Conservation (phyloP, 2,113 vertebrate genomes). For the Haemorhous mexicanus region DNA sequence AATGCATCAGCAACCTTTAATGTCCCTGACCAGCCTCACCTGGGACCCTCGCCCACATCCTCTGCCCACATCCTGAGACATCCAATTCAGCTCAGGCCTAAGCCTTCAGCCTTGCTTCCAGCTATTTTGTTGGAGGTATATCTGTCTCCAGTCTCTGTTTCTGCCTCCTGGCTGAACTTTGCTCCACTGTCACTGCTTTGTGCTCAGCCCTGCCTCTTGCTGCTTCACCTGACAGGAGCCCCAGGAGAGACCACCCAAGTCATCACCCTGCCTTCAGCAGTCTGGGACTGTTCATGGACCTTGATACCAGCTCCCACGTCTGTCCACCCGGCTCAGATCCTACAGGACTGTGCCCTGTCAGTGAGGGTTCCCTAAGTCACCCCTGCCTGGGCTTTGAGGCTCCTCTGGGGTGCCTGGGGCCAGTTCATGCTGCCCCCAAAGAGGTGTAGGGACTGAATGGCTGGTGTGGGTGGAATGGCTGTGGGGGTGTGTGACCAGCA, state of each 20-base stretch:
- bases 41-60: not conserved
- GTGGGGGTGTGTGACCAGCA: not conserved
- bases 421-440: not conserved
- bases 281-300: not conserved
- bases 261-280: not conserved
- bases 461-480: not conserved
- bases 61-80: rapidly evolving
- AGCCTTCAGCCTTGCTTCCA: not conserved
- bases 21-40: not conserved
- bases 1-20: not conserved
- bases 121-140: not conserved
- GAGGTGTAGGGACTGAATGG: not conserved
- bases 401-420: not conserved
- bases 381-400: not conserved
- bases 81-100: not conserved
- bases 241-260: not conserved
- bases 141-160: not conserved
- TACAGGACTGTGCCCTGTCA: not conserved
- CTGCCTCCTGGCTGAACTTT: not conserved
- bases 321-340: not conserved
- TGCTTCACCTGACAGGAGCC: not conserved
- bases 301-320: rapidly evolving
- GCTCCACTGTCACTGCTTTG: not conserved
- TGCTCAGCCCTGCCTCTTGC: not conserved
- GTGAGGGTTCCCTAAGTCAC: not conserved